Evolutionary conservation across 2,113 vertebrate genomes (phyloP).

Genomic region (Microcebus murinus): DNA sequence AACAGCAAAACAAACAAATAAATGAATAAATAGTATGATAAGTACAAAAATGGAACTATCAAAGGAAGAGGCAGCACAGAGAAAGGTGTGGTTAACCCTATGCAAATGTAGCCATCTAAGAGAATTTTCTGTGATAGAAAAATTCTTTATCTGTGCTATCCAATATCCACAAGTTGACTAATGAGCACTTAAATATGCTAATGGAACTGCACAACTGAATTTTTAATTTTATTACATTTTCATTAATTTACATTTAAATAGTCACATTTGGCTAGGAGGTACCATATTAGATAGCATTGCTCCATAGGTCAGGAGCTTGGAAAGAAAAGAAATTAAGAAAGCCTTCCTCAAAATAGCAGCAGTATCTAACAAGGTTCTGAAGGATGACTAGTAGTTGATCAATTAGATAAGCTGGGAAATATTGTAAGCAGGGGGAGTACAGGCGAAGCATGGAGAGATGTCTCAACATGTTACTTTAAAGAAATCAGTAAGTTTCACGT

Average conservation of each 20-base stretch:
- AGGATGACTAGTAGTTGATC: neutral
- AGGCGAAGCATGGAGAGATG: neutral
- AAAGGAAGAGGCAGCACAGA: neutral
- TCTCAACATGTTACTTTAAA: neutral
- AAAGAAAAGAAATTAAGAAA: neutral
- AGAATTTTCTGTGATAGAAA: neutral
- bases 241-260: neutral
- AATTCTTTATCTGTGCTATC: neutral
- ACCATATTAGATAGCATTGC: neutral
- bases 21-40: conserved; percentile 12
- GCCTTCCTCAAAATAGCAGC: neutral
- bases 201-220: neutral
- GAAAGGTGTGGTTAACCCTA: neutral
- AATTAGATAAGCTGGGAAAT: neutral
- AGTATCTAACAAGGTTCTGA: neutral
- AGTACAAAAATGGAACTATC: neutral
- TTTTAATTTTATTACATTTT: conserved; percentile 7
- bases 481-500: neutral
- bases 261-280: neutral
- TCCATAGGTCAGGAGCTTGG: neutral
- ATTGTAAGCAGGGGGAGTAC: neutral
- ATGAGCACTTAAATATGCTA: neutral
- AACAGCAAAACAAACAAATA: neutral
- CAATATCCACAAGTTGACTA: neutral
- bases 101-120: neutral